Evolutionary conservation across 2,113 vertebrate genomes (phyloP).

Genomic region (Okapia johnstoni): DNA sequence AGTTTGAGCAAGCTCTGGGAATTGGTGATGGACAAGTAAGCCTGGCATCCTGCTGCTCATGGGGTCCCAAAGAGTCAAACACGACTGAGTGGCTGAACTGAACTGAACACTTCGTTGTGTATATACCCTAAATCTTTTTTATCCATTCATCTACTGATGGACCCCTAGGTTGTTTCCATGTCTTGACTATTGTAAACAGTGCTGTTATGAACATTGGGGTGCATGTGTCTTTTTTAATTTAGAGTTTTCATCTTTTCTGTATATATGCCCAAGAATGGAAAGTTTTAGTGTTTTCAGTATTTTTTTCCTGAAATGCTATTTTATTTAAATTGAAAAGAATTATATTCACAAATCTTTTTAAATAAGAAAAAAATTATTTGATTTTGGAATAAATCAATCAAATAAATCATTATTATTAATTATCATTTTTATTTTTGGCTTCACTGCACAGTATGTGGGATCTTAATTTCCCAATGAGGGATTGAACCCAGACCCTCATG

Average conservation of each 20-base stretch:
- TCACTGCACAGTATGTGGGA: background rate
- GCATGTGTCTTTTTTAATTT: background rate
- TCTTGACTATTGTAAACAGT: background rate
- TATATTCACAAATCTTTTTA: background rate
- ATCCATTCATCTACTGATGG: background rate
- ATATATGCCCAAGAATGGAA: background rate
- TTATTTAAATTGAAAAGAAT: background rate
- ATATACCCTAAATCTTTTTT: background rate
- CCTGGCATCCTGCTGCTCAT: background rate
- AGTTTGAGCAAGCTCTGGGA: no score
- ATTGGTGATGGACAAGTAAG: no score
- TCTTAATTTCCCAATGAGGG: background rate
- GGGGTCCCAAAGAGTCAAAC: background rate
- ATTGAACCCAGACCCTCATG: background rate
- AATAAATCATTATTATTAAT: background rate
- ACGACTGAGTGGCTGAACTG: background rate
- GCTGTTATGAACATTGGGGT: background rate
- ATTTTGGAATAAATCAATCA: background rate
- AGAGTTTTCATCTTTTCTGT: background rate
- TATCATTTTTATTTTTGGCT: background rate
- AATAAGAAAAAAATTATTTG: background rate
- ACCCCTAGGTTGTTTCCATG: background rate
- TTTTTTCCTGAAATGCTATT: background rate
- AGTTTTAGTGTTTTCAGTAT: background rate
- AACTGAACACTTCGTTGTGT: background rate